These are phyloP conservation scores for Augiades crinisus DNA, from an alignment of 2,888 invertebrate species.

Conservation along the genomic window DNA sequence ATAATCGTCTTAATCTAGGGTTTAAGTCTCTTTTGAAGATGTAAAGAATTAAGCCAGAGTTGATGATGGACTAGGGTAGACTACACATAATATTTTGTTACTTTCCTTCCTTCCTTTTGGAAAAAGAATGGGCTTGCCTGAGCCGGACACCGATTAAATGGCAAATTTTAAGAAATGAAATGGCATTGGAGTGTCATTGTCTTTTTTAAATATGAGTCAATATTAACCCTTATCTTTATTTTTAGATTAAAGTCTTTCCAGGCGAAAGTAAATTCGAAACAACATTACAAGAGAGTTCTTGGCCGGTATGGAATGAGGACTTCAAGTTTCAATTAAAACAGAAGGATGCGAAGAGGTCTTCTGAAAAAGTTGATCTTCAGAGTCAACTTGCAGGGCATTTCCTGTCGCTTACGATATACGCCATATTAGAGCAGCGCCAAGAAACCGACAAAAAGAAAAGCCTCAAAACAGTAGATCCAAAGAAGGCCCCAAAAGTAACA, in stretches of 20 bases:
- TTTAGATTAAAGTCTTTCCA: slow-evolving; percentile 89
- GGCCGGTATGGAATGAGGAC: slow-evolving; percentile 91
- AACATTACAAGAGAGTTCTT: slow-evolving; percentile 86
- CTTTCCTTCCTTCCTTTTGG: too few relatives aligned
- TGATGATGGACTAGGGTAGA: too few relatives aligned
- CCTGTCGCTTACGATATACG: slow-evolving; percentile 85
- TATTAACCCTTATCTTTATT: slow-evolving; percentile 33
- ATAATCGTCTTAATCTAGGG: too few relatives aligned
- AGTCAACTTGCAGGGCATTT: slow-evolving; percentile 84
- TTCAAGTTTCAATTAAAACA: slow-evolving; percentile 85
- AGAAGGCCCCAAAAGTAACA: slow-evolving; percentile 57
- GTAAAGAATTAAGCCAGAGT: too few relatives aligned
- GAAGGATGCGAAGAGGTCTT: slow-evolving; percentile 73
- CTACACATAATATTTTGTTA: too few relatives aligned
- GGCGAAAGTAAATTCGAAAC: slow-evolving; percentile 89
- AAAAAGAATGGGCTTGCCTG: too few relatives aligned
- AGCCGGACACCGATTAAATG: too few relatives aligned
- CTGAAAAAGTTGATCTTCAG: slow-evolving; percentile 75
- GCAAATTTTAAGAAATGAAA: too few relatives aligned
- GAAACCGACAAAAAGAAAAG: slow-evolving; percentile 61
- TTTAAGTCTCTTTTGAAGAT: too few relatives aligned
- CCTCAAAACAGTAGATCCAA: slow-evolving; percentile 56
- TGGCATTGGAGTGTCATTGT: too few relatives aligned
- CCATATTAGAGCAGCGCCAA: slow-evolving; percentile 83
- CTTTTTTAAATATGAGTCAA: too few relatives aligned